phyloP scores from a whole-genome alignment of 2,113 vertebrate species.

The Donacobius atricapilla region DNA sequence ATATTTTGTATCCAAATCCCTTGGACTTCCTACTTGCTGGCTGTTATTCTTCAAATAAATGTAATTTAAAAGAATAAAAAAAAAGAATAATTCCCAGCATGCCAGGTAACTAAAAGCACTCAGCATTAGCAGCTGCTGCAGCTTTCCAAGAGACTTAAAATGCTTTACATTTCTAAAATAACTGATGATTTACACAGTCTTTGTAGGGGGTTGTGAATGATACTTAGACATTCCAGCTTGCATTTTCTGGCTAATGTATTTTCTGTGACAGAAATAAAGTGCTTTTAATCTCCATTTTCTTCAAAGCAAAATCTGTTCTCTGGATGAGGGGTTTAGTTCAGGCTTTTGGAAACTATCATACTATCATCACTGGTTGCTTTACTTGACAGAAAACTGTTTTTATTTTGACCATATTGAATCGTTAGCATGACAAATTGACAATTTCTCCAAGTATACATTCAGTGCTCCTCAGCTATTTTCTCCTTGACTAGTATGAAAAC shows the following conservation, averaged over 20 bases:
- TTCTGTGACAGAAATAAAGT: slow-evolving; percentile 4
- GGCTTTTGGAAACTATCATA: not conserved
- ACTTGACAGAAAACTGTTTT: not conserved
- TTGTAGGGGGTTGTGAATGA: not conserved
- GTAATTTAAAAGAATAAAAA: not conserved
- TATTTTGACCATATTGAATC: not conserved
- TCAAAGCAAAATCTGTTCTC: not conserved
- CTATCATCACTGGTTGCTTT: not conserved
- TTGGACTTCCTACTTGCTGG: not conserved
- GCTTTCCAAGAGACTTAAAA: not conserved
- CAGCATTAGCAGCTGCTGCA: not conserved
- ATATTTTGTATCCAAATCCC: not conserved
- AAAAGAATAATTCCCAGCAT: not conserved
- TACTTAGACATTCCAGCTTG: not conserved
- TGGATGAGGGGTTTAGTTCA: not conserved
- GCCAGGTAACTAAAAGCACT: not conserved
- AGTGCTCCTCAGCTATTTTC: not conserved
- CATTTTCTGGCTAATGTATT: not conserved
- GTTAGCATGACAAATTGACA: not conserved
- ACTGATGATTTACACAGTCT: not conserved
- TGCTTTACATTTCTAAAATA: not conserved
- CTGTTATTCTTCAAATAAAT: not conserved
- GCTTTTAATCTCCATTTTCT: not conserved
- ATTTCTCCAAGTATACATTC: not conserved
- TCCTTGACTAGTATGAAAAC: not conserved